A percentile compares a stretch with the other conserved stretches of the same genome.
Evolutionary conservation across 2,797 vertebrate genomes (phyloP).

Genomic region (Lateolabrax maculatus): DNA sequence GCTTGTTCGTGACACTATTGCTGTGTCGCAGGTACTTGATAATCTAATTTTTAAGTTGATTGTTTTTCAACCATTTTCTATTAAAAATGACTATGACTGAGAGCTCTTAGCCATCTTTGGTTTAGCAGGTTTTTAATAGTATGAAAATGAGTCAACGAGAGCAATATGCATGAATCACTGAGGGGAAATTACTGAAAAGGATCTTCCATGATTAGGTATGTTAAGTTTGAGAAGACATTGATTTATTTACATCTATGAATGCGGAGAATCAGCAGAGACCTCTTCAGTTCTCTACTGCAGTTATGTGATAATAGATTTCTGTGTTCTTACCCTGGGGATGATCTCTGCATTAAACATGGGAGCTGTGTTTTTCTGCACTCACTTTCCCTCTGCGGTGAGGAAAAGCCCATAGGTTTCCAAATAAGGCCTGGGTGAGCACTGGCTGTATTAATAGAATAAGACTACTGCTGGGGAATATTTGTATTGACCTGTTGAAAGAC

Average conservation of each 20-base stretch:
- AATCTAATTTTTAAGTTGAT: neutral
- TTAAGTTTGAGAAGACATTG: neutral
- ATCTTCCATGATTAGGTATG: neutral
- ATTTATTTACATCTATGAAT: neutral
- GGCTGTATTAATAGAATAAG: constrained; percentile 80
- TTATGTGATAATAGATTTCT: constrained; percentile 21
- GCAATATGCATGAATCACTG: neutral
- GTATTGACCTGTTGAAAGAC: constrained; percentile 78
- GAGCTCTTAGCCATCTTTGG: neutral
- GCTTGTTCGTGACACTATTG: neutral
- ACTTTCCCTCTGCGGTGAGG: constrained; percentile 28
- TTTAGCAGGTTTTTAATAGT: constrained; percentile 15
- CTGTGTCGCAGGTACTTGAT: neutral
- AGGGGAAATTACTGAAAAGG: neutral
- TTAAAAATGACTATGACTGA: neutral
- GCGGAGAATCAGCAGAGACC: neutral
- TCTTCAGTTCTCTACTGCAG: constrained; percentile 11
- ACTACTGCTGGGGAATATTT: constrained; percentile 78
- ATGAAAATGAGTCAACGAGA: constrained; percentile 26
- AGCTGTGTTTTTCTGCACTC: constrained; percentile 20
- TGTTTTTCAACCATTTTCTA: neutral
- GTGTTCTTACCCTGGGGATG: constrained; percentile 10
- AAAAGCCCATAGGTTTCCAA: constrained; percentile 72
- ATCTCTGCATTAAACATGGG: constrained; percentile 35
- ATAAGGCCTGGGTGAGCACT: constrained; percentile 73